Evolutionary conservation across 2,113 vertebrate genomes (phyloP).

Genomic region (Pluvianellus socialis): DNA sequence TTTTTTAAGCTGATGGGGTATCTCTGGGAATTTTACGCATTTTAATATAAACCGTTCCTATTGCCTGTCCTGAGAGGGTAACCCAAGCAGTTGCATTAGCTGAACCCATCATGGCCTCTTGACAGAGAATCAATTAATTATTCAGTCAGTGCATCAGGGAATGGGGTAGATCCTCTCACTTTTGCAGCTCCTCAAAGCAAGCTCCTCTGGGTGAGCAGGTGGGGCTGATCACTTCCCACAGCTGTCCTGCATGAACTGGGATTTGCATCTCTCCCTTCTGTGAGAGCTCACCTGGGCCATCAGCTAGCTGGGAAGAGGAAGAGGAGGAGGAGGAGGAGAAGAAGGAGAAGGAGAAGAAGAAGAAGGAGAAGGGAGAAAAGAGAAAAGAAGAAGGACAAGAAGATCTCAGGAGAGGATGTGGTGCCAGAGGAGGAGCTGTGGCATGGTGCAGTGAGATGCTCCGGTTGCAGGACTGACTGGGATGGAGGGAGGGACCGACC

Average conservation of each 20-base stretch:
- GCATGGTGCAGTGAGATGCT: accelerated
- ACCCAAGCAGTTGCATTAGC: background rate
- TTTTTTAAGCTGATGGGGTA: background rate
- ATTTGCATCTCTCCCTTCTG: background rate
- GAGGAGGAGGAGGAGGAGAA: background rate
- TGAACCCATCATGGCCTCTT: background rate
- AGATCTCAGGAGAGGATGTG: background rate
- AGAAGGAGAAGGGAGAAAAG: background rate
- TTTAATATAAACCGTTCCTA: background rate
- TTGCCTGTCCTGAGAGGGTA: background rate
- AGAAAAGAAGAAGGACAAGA: background rate
- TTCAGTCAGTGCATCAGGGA: background rate
- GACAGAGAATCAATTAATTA: background rate
- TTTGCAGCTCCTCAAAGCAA: background rate
- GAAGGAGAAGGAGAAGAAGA: background rate
- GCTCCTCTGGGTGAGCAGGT: background rate
- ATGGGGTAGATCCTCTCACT: background rate
- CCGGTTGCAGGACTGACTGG: background rate
- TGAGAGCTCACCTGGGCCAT: background rate
- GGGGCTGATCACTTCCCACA: background rate
- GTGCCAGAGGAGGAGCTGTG: background rate
- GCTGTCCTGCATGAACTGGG: background rate
- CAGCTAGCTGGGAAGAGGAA: background rate
- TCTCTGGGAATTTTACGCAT: background rate
- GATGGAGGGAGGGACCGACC: background rate